Evolutionary conservation across 2,113 vertebrate genomes (phyloP), one percentile per base, ranked within the genome.

Genomic region (Xyliphius kryptos): DNA sequence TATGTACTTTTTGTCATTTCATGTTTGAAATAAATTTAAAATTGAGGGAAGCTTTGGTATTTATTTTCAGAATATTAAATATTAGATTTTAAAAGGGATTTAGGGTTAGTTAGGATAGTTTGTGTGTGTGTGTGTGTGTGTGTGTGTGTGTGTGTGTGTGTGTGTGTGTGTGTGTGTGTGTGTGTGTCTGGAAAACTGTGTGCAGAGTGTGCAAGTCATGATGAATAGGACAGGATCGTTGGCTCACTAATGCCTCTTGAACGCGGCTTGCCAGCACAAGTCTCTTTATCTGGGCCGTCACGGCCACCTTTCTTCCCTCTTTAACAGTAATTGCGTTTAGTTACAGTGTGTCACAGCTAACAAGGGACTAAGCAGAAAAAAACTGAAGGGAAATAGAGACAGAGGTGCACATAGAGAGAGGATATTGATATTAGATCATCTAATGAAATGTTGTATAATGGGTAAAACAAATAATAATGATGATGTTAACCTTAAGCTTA

Each of bases 271-370:
- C 63, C 69, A 70, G 69, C 67, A 56, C 69, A 57, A 73, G 66
- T 52, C 63, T 66, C 64, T 74, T 76, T 66, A 73, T 76, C 56
- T 67, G 71, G 62, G 51, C 67, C 62, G 71, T 73, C 71, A 73
- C 62, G 71, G 70, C 72, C 60, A 60, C 56, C 67, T 71, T 68
- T 79, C 74, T 73, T 73, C 65, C 66, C 74, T 67, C 70, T 63
- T 79, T 76, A 70, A 69, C 76, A 72, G 69, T 77, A 79, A 76
- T 79, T 76, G 67, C 68, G 57, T 76, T 77, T 76, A 70, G 74
- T 75, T 76, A 73, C 71, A 80, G 74, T 67, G 65, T 64, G 75
- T 73, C 61, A 64, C 65, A 57, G 62, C 69, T 76, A 71, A 73
- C 74, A 69, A 76, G 67, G 59, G 66, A 72, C 66, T 20, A 64